Evolutionary conservation across 2,888 invertebrate species (phyloP).

Genomic region (Scrobipalpa atriplicella): DNA sequence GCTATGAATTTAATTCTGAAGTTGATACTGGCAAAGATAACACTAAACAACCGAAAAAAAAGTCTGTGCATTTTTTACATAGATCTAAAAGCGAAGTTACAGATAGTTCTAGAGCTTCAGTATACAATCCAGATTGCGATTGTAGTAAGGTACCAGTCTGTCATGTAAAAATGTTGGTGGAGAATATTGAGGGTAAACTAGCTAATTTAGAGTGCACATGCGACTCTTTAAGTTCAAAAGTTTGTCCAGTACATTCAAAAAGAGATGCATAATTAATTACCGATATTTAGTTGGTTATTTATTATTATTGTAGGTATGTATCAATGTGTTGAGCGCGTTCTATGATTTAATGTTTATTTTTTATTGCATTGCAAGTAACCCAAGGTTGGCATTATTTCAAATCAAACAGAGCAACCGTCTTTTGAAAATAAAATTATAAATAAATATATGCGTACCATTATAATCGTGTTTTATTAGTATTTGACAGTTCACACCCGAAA

Average conservation of each 20-base stretch:
- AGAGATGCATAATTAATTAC: not conserved
- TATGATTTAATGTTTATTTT: too few species aligned
- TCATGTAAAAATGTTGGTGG: constrained; percentile 73
- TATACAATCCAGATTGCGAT: constrained; percentile 47
- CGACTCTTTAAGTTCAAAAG: constrained; percentile 60
- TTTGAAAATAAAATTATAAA: too few species aligned
- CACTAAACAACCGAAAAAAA: constrained; percentile 33
- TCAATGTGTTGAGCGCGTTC: not conserved
- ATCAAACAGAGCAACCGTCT: too few species aligned
- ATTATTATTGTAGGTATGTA: not conserved
- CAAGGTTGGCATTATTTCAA: too few species aligned
- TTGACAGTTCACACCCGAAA: too few species aligned
- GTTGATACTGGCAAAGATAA: constrained; percentile 15
- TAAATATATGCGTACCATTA: too few species aligned
- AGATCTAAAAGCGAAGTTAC: constrained; percentile 36
- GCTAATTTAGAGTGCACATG: constrained; percentile 64
- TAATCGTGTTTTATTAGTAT: too few species aligned
- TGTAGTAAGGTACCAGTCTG: constrained; percentile 71
- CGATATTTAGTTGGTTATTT: too few species aligned
- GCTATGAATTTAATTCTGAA: too few species aligned
- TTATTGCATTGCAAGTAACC: too few species aligned
- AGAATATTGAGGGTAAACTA: constrained; percentile 67
- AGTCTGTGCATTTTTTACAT: constrained; percentile 48
- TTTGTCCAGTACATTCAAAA: constrained; percentile 65
- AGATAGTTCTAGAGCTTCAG: constrained; percentile 33